Base-by-base conservation (phyloP, 2,888 invertebrate species). In the Chloromyia formosa region DNA sequence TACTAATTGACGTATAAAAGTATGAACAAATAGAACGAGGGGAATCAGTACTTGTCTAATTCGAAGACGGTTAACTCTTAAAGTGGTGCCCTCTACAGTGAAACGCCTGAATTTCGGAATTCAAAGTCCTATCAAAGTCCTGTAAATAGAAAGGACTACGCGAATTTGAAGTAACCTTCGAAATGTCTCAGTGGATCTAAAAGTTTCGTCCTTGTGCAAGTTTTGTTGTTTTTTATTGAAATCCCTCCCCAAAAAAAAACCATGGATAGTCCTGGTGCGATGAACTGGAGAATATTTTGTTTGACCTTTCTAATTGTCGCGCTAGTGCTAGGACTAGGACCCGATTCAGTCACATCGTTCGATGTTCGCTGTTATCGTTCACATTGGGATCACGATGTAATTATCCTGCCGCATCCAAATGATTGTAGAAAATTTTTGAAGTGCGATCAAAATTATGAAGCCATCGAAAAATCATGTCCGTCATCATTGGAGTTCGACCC, bases 361-460 rank as follows among this genome's bases (percentile, higher is more conserved):
- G 71, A 71, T 58, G 7, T 56, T 23, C 56, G 71, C 9, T 71
- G 71, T 14, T 40, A 40, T 20, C 56, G 71, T 12, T 40, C 56
- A 16, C 16, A 56, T 20, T 22, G 49, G 16, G 71, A 71, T 18
- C 40, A 58, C 5, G 23, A 71, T 56, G 71, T 71, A 10, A 42
- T 71, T 10, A 71, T 58, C 18, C 56, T 71, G 12, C 20, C n/a
- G 3, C 71, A 71, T 71, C 56, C 71, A 7, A 40, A 71, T n/a
- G 56, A 71, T 58, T 71, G 71, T 56, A 35, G 71, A 12, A 71
- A 71, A 42, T 71, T 71, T 18, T 58, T 40, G 14, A 71, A 71
- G 35, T 71, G 71, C 18, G 71, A 71, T 16, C 56, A 71, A 14
- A 35, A 35, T 20, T 71, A 56, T 40, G 35, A 40, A 22, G 14